These are phyloP conservation scores for Acanthurus leucopareius DNA, from an alignment of 2,797 vertebrate species.

Conservation along the genomic window DNA sequence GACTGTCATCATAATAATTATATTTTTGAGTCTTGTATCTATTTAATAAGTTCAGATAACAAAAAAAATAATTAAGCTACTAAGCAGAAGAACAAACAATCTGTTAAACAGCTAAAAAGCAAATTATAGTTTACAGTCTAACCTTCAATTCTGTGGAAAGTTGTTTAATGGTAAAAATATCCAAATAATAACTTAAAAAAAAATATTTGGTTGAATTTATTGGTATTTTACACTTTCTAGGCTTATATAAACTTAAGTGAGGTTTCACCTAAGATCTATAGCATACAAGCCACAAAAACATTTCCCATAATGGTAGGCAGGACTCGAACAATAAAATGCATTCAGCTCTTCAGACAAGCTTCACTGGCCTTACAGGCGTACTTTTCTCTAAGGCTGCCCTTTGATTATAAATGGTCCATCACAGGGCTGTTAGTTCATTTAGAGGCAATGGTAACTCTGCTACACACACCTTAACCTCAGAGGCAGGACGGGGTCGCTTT, in stretches of 20 bases:
- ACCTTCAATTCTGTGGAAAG: neutral
- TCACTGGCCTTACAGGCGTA: slow-evolving; percentile 62
- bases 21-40: neutral
- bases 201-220: neutral
- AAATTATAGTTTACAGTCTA: neutral
- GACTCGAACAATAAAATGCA: slow-evolving; percentile 72
- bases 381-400: slow-evolving; percentile 72
- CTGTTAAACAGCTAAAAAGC: neutral
- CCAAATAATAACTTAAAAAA: neutral
- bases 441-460: slow-evolving; percentile 68
- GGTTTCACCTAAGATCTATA: slow-evolving; percentile 38
- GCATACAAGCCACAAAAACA: slow-evolving; percentile 43
- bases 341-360: slow-evolving; percentile 74
- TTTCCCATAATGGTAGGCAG: slow-evolving; percentile 58
- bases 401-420: slow-evolving; percentile 78
- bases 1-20: neutral
- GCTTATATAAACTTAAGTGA: slow-evolving; percentile 3
- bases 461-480: slow-evolving; percentile 78
- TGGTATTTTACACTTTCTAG: slow-evolving; percentile 9
- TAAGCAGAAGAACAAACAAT: neutral
- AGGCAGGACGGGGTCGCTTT: slow-evolving; percentile 71
- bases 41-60: neutral
- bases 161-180: neutral
- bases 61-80: neutral
- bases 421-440: slow-evolving; percentile 74